phyloP scores from a whole-genome alignment of 2,797 vertebrate genomes.

The Bucorvus abyssinicus region DNA sequence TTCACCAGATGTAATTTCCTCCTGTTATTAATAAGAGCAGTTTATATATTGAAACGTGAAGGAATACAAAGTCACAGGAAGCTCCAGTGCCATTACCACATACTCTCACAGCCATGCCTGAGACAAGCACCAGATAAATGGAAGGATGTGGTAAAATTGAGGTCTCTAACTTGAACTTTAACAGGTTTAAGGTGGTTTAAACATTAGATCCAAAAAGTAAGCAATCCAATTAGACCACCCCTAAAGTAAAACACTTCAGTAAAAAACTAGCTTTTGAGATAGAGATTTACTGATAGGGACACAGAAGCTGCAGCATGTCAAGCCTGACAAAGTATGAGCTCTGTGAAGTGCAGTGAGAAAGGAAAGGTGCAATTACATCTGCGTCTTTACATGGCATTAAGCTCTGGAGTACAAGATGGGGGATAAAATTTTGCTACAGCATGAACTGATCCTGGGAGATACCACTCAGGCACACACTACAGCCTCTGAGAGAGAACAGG shows the following conservation, averaged over 20 bases:
- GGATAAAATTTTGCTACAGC: background rate
- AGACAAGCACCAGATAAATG: background rate
- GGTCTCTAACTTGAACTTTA: background rate
- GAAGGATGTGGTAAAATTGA: background rate
- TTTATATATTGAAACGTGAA: background rate
- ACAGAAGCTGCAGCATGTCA: background rate
- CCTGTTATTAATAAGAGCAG: background rate
- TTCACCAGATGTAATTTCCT: background rate
- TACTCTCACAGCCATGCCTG: background rate
- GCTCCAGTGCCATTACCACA: fast-evolving
- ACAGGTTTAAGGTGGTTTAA: background rate
- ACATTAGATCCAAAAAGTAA: background rate
- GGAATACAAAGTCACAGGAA: background rate
- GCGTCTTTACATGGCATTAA: fast-evolving
- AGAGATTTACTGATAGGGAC: background rate
- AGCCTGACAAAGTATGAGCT: background rate
- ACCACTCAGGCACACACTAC: fast-evolving
- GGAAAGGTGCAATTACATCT: background rate
- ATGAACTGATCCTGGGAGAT: background rate
- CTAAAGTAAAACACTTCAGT: background rate
- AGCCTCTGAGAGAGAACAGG: background rate
- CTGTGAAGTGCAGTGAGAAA: background rate
- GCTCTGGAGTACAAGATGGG: fast-evolving
- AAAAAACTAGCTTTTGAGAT: background rate
- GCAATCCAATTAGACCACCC: background rate